Evolutionary conservation across 2,888 invertebrate genomes (phyloP).

Genomic region (Chaitophorus viminalis): DNA sequence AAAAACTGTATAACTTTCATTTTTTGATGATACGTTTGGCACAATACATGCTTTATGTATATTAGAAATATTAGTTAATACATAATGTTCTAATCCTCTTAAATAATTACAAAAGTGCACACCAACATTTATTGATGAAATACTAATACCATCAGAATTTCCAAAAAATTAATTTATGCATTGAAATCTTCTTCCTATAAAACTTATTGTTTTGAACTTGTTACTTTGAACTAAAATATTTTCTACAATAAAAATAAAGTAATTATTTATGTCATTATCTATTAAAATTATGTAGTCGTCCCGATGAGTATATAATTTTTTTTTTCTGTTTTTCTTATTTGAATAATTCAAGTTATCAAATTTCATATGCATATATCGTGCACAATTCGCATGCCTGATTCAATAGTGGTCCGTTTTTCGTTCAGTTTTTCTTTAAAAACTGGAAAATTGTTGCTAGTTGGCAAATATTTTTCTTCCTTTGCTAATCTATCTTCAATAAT

Average conservation of each 20-base stretch:
- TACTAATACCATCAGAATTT: slow-evolving; percentile 4
- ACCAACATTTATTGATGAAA: slow-evolving; percentile 1
- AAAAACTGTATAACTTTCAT: not conserved
- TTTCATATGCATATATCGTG: not conserved
- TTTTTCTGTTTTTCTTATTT: no score
- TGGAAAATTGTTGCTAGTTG: not conserved
- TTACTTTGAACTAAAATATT: not conserved
- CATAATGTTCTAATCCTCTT: not conserved
- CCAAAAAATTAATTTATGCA: not conserved
- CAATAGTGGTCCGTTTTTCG: not conserved
- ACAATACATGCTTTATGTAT: slow-evolving; percentile 13
- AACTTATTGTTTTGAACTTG: not conserved
- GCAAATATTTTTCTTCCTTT: slow-evolving; percentile 10
- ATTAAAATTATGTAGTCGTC: no score
- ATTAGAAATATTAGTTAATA: not conserved
- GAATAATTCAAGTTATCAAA: slow-evolving; percentile 1
- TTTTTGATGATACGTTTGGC: not conserved
- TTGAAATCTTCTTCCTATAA: slow-evolving; percentile 2
- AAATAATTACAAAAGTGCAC: not conserved
- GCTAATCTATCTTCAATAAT: not conserved
- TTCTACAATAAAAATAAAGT: no score
- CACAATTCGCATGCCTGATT: not conserved
- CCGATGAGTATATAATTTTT: no score
- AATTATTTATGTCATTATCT: no score
- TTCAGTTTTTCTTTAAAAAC: slow-evolving; percentile 5